These are phyloP conservation scores for Bellardia bayeri DNA, from an alignment of 2,888 invertebrate species.

Conservation along the genomic window DNA sequence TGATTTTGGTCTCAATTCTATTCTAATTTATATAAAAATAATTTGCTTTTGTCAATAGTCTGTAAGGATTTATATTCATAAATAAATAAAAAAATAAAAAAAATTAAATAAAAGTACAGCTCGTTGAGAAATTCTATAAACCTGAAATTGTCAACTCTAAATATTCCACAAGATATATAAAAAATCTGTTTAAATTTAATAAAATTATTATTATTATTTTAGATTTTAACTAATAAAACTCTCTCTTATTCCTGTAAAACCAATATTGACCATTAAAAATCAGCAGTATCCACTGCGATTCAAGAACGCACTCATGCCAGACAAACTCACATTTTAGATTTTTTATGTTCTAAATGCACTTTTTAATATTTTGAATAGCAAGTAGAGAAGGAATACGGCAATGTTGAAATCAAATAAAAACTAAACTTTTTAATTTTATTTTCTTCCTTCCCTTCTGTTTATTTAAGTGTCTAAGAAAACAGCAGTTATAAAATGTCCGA, in stretches of 20 bases:
- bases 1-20: no score
- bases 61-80: no score
- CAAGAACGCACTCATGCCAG: background rate
- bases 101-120: no score
- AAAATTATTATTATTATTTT: background rate
- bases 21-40: no score
- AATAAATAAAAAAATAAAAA: no score
- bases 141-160: no score
- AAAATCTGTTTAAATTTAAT: no score
- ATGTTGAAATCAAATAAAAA: constrained; percentile 7
- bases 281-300: background rate
- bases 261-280: background rate
- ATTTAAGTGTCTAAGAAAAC: constrained; percentile 46
- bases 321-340: background rate
- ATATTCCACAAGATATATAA: no score
- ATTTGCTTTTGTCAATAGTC: no score
- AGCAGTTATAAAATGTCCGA: constrained; percentile 51
- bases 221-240: no score
- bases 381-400: background rate
- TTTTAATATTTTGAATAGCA: background rate
- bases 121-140: no score
- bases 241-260: background rate
- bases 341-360: background rate
- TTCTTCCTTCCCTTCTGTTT: constrained; percentile 11
- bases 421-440: constrained; percentile 55